Conservation (phyloP, 2,113 vertebrate species). For the Eleginops maclovinus region DNA sequence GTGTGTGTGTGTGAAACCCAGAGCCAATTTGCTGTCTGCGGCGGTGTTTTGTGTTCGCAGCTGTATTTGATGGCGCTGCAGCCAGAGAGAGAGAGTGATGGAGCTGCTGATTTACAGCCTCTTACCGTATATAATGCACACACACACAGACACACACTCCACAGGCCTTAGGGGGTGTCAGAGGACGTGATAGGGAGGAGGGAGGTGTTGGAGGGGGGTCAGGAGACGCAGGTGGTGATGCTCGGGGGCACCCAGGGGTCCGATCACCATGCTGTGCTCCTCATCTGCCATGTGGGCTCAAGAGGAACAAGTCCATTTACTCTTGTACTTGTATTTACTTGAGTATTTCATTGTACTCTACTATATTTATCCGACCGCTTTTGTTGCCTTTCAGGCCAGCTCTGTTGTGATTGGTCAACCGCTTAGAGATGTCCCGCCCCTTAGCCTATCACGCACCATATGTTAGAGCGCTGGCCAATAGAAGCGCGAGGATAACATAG, state of each 20-base stretch:
- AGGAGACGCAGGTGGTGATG: constrained; percentile 83
- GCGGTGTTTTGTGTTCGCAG: constrained; percentile 86
- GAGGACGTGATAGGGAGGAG: constrained; percentile 35
- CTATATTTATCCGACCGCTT: too few relatives aligned
- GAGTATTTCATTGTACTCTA: too few relatives aligned
- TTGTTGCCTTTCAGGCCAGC: too few relatives aligned
- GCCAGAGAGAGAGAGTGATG: constrained; percentile 74
- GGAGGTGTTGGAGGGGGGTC: constrained; percentile 19
- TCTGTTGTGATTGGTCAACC: too few relatives aligned
- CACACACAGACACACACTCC: constrained; percentile 68
- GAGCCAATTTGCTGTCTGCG: constrained; percentile 85
- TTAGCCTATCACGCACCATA: too few relatives aligned
- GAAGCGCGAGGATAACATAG: too few relatives aligned
- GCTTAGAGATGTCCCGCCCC: too few relatives aligned
- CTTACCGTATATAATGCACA: constrained; percentile 84
- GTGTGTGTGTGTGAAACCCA: constrained; percentile 68
- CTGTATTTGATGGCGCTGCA: constrained; percentile 84
- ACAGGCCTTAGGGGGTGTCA: constrained; percentile 62
- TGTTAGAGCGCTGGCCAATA: too few relatives aligned
- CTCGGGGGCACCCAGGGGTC: constrained; percentile 77
- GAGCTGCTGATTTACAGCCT: constrained; percentile 84
- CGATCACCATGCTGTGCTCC: constrained; percentile 64
- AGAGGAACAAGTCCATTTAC: constrained; percentile 10
- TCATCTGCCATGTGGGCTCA: constrained; percentile 73
- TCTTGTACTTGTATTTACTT: too few relatives aligned